Evolutionary conservation across 2,888 invertebrate genomes (phyloP).

Genomic region (Dermolepida albohirtum): DNA sequence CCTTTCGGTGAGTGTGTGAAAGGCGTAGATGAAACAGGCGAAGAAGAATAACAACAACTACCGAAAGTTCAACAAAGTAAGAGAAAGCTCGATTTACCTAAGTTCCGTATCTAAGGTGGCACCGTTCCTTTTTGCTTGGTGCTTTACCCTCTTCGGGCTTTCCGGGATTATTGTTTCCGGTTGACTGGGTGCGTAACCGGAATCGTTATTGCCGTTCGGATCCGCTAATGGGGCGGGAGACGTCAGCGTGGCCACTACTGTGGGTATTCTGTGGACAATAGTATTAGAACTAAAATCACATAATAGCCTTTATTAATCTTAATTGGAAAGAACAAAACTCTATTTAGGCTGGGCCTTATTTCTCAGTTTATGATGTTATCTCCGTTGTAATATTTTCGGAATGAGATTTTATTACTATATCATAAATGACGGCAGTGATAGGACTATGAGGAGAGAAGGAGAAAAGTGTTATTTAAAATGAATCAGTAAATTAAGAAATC

Average conservation of each 20-base stretch:
- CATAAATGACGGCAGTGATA: no score
- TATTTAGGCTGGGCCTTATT: background rate
- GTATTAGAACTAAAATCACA: conserved; percentile 13
- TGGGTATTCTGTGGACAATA: conserved; percentile 62
- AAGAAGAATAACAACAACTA: conserved; percentile 21
- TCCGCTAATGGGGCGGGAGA: conserved; percentile 73
- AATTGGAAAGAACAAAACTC: conserved; percentile 43
- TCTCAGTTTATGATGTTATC: background rate
- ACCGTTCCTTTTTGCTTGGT: conserved; percentile 59
- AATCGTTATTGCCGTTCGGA: conserved; percentile 87
- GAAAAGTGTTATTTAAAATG: no score
- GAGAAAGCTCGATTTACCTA: conserved; percentile 56
- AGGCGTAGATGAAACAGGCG: background rate
- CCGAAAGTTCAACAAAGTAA: conserved; percentile 20
- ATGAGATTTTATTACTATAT: background rate
- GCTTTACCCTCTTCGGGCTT: conserved; percentile 58
- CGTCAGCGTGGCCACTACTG: conserved; percentile 70
- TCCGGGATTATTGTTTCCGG: conserved; percentile 66
- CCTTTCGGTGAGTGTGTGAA: background rate
- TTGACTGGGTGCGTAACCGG: conserved; percentile 76
- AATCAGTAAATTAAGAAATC: no score
- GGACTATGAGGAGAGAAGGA: no score
- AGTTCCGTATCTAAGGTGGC: conserved; percentile 63
- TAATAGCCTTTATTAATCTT: conserved; percentile 9
- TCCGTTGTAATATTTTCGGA: background rate